phyloP scores from a whole-genome alignment of 1,140 invertebrate genomes.

The Zaprionus ornatus region DNA sequence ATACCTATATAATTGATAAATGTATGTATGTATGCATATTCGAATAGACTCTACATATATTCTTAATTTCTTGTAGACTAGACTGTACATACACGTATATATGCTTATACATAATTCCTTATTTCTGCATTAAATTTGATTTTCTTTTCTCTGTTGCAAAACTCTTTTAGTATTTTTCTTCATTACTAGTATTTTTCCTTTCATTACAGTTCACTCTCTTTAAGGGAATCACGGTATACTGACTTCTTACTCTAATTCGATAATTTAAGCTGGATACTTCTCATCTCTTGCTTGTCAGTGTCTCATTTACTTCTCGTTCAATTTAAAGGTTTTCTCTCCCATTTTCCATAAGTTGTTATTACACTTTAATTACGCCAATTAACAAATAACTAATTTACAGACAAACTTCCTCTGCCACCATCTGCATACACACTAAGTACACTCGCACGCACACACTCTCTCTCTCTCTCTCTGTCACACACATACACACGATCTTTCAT shows the following conservation, averaged over 20 bases:
- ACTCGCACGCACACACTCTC: conserved; percentile 4
- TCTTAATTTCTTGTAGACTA: no score
- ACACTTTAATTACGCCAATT: conserved; percentile 46
- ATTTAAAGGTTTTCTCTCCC: conserved; percentile 10
- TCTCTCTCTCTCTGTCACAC: conserved; percentile 9
- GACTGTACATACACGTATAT: no score
- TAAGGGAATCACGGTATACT: neutral
- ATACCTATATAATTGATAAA: no score
- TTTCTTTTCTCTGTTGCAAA: neutral
- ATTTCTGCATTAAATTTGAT: neutral
- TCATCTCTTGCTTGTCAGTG: neutral
- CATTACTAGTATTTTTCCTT: neutral
- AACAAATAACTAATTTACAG: conserved; percentile 40
- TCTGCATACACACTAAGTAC: conserved; percentile 7
- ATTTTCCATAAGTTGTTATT: conserved; percentile 26
- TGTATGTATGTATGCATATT: no score
- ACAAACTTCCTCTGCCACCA: conserved; percentile 31
- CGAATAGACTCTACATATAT: no score
- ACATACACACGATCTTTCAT: conserved; percentile 57
- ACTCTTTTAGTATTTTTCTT: neutral
- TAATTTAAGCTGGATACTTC: neutral
- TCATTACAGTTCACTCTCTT: neutral
- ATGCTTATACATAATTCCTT: no score
- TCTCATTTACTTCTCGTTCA: neutral
- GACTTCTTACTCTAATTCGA: neutral